Base-by-base conservation (phyloP, 30 jellyfish, hydroid and myxozoan genomes). In the Turritopsis dohrnii region DNA sequence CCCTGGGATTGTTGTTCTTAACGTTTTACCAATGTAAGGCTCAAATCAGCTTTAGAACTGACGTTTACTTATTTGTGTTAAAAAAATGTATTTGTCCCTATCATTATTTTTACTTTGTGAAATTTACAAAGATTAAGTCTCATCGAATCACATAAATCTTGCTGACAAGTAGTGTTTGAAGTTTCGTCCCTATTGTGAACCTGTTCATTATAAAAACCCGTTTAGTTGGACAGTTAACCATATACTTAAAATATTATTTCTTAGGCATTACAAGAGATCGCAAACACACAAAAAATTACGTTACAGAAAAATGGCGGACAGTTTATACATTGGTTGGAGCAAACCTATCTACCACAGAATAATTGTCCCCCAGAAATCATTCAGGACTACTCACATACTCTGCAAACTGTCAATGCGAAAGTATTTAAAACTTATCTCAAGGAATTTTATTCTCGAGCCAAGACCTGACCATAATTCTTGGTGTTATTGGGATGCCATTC, bases 361-460 rank as follows among this genome's bases (percentile, higher is more conserved):
- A 83, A 87, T 29, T 92, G 97, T 76, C 97, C 97, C 8, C 86
- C 79, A 9, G 95, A 79, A 5, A 87, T 89, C 9, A 81, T 82
- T 16, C 80, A 86, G 89, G 97, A 87, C 53, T 92, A 92, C 71
- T 87, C 96, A 66, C 90, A 72, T 0, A 88, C 97, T 8, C 84
- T 92, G 7, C 96, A 87, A 75, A 86, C 65, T n/a, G 75, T 84
- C 83, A 92, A 92, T 77, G 89, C 87, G 7, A 92, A 88, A 79
- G 79, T 66, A 1, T 85, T 92, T 74, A 87, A 88, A 84, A 23
- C 81, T 41, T 92, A 83, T 66, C 87, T 92, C 65, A 84, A 83
- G 87, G 96, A 85, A 41, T 82, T 82, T 21, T 82, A 82, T 28
- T 16, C 83, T n/a, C 69, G 72, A 4, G 41, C 53, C 31, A 82